Conservation (phyloP, 2,797 vertebrate species). For the Falco biarmicus region DNA sequence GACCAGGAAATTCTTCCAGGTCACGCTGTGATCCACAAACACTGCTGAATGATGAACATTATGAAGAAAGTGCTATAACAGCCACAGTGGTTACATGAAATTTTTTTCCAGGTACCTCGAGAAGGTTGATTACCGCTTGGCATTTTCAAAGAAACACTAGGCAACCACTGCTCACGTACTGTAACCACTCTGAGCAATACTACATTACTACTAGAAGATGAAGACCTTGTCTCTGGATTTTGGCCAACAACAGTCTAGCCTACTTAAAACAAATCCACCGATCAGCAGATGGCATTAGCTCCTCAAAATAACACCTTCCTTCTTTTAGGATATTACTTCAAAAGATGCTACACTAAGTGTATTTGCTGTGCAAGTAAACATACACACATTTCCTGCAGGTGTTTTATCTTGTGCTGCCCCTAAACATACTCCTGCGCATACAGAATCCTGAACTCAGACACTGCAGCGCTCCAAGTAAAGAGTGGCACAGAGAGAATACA, state of each 20-base stretch:
- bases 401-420: background rate
- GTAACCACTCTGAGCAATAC: background rate
- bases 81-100: rapidly evolving
- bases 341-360: background rate
- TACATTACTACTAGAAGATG: background rate
- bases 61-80: background rate
- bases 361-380: background rate
- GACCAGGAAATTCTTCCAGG: background rate
- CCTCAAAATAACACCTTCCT: background rate
- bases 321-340: background rate
- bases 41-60: background rate
- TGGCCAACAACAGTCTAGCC: background rate
- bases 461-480: background rate
- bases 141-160: background rate
- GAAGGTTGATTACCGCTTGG: background rate
- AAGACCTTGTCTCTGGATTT: background rate
- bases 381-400: background rate
- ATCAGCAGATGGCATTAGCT: slow-evolving; percentile 35
- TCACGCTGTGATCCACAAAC: background rate
- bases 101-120: background rate
- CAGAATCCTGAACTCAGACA: background rate
- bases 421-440: background rate
- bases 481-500: background rate
- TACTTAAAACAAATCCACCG: background rate
- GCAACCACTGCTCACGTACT: background rate